Conservation (phyloP, 2,113 vertebrate genomes). For the Heterochromis multidens region DNA sequence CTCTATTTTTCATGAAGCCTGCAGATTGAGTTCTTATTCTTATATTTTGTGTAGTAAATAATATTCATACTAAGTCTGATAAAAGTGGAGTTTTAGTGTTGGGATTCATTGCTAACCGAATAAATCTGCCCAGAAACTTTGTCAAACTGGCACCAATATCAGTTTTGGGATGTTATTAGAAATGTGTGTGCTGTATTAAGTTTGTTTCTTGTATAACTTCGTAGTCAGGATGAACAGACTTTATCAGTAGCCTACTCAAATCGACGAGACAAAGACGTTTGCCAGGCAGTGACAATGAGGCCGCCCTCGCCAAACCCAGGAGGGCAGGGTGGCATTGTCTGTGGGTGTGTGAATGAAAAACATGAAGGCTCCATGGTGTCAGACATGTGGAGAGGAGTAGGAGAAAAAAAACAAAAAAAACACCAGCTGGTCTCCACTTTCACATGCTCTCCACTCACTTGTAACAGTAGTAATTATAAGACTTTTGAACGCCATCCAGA, state of each 20-base stretch:
- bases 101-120: neutral
- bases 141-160: neutral
- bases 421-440: slow-evolving; percentile 69
- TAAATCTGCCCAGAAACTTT: neutral
- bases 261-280: slow-evolving; percentile 44
- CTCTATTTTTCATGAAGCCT: neutral
- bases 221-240: slow-evolving; percentile 5
- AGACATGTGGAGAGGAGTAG: slow-evolving; percentile 66
- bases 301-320: slow-evolving; percentile 44
- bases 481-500: slow-evolving; percentile 74
- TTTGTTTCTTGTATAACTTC: slow-evolving; percentile 23
- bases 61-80: neutral
- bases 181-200: neutral
- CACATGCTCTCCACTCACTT: slow-evolving; percentile 64
- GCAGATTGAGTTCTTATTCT: neutral
- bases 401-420: slow-evolving; percentile 43
- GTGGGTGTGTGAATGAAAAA: slow-evolving; percentile 56
- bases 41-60: neutral
- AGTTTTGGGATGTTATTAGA: neutral
- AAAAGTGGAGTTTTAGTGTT: neutral
- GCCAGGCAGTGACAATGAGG: slow-evolving; percentile 56
- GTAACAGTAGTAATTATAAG: slow-evolving; percentile 72
- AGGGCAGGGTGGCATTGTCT: slow-evolving; percentile 57
- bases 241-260: slow-evolving; percentile 40
- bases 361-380: slow-evolving; percentile 59